Base-by-base conservation (phyloP, 2,888 invertebrate genomes). In the Phortica okadai region DNA sequence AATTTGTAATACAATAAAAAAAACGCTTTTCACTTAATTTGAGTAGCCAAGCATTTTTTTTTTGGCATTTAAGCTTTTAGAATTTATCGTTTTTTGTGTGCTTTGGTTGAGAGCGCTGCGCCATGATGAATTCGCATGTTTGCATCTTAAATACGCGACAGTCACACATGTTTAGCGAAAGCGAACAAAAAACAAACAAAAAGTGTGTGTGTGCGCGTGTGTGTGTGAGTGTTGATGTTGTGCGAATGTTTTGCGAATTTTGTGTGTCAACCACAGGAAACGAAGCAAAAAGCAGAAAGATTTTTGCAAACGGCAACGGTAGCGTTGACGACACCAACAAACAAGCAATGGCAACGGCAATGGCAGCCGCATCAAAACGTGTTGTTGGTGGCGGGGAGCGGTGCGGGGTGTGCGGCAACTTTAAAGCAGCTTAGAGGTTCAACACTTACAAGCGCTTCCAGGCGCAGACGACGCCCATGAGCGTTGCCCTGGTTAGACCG, bases 141-240 rank as follows among this genome's bases (percentile, higher is more conserved):
- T 16, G 41, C 72, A 58, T 10, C 42, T 42, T 69, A 21, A 16
- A 21, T 44, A 69, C 45, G 45, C 45, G 69, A 11, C 41, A 16
- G 10, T 21, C 69, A 69, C 74, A 58, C 76, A 59, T 33, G 59
- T 58, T 66, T 56, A 33, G 16, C 42, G 45, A 45, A 76, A 76
- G 79, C 72, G 75, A 77, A 79, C 74, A 75, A 76, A 56, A 25
- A 25, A 25, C 66, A 56, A 50, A 54, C 62, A 33, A 42, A 73
- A 45, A 21, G 54, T 56, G 16, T 7, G 50, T 45, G 62, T 42
- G 64, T n/a, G 45, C 1, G 42, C 58, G 54, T 67, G 64, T 69
- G 21, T 33, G 21, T 21, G 21, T 33, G 21, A 0, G 21, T 10
- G 14, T 2, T 50, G 50, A 50, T 50, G 59, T 14, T 14, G 14